phyloP scores from a whole-genome alignment of 2,888 invertebrate species.

The Drosophila kanekoi region DNA sequence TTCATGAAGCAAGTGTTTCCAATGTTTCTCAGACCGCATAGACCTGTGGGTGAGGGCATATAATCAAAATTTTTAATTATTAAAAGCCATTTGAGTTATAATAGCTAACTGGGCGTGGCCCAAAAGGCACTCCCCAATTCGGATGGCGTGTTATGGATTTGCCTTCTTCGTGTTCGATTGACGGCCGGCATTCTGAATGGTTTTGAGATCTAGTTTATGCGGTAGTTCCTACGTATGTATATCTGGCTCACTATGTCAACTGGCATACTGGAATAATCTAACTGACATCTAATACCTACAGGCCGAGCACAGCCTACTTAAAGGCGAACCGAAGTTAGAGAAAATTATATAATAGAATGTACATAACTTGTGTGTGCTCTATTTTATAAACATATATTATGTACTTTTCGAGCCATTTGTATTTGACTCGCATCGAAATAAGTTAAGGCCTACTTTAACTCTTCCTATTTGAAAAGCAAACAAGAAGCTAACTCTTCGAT shows the following conservation, averaged over 20 bases:
- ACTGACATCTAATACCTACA: not conserved
- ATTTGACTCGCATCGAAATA: not conserved
- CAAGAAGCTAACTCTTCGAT: too few species aligned
- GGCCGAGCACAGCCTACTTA: slow-evolving; percentile 8
- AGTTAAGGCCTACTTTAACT: not conserved
- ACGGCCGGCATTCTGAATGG: slow-evolving; percentile 24
- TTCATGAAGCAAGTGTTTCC: slow-evolving; percentile 89
- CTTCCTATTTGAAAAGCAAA: too few species aligned
- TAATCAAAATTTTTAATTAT: slow-evolving; percentile 23
- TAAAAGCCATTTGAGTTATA: not conserved
- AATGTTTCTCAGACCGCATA: slow-evolving; percentile 96
- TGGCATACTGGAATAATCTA: slow-evolving; percentile 17
- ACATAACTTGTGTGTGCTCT: too few species aligned
- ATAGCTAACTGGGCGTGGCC: slow-evolving; percentile 46
- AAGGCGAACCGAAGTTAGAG: not conserved
- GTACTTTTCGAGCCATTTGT: not conserved
- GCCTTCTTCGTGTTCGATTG: slow-evolving; percentile 22
- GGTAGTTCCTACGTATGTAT: slow-evolving; percentile 5
- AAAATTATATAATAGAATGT: too few species aligned
- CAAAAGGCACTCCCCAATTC: slow-evolving; percentile 64
- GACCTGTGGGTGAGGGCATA: slow-evolving; percentile 85
- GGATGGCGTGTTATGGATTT: slow-evolving; percentile 36
- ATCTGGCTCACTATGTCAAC: slow-evolving; percentile 21
- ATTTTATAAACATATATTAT: not conserved
- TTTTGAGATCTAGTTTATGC: slow-evolving; percentile 13